Evolutionary conservation across 2,888 invertebrate species (phyloP), one percentile per base, ranked within the genome.

Genomic region (Drosophila sordidapex): DNA sequence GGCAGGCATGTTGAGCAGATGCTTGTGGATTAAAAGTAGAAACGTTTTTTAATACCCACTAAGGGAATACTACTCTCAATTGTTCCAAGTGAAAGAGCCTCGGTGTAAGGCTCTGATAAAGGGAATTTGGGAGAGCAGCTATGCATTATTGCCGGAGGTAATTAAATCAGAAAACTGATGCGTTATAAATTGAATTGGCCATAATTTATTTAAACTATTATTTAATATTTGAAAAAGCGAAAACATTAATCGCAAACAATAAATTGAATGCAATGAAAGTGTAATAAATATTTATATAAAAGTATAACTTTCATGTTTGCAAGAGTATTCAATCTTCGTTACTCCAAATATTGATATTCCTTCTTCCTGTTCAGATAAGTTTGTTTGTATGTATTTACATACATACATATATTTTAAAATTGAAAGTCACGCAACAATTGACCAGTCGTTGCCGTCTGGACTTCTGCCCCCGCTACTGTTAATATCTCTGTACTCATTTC

Each of bases 351-450:
- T 11, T 6, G 11, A 15, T 13, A 35, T n/a, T 36, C 27, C 4
- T n/a, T 3, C 36, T 18, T 54, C 18, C 18, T 18, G 54, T 18
- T 53, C 18, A 35, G 18, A 6, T 38, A 18, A 29, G 27, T n/a
- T 18, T 25, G 25, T 25, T 13, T 33, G 21, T 11, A 18, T 11
- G 25, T 54, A 27, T 11, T 18, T 18, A 18, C 18, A 36, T 18
- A 36, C 0, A 56, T 29, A 36, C 0, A 56, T 29, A 11, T 56
- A n/a, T 87, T 83, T 83, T 87, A 82, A 88, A 91, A 91, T 91
- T 90, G 86, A 90, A 90, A 90, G 91, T 91, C 91, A 92, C 91
- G 91, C 92, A 91, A 92, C 84, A 78, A 81, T 78, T 87, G 83
- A 74, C 69, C 74, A 63, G 49, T 56, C 52, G 29, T 29, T n/a